These are phyloP conservation scores for Digitonthophagus gazella DNA, from an alignment of 2,888 invertebrate species.

Conservation along the genomic window DNA sequence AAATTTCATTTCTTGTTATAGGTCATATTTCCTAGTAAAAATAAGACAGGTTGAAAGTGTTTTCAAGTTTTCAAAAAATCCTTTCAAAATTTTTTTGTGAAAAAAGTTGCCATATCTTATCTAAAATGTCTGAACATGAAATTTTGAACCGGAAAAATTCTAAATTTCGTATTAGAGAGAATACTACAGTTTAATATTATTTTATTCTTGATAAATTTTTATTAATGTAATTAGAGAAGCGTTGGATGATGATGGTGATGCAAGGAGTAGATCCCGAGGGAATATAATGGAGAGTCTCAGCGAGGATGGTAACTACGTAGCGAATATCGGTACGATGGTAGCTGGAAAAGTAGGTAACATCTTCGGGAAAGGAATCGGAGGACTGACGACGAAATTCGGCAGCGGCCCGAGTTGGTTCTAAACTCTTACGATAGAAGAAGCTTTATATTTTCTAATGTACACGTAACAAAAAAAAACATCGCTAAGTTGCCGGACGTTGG, in stretches of 20 bases:
- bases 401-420: constrained; percentile 85
- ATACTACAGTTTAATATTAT: too few relatives aligned
- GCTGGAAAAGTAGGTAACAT: constrained; percentile 87
- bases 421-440: constrained; percentile 33
- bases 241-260: constrained; percentile 61
- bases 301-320: constrained; percentile 70
- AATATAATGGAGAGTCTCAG: constrained; percentile 63
- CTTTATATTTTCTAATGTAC: constrained; percentile 41
- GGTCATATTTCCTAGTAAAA: too few relatives aligned
- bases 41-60: too few relatives aligned
- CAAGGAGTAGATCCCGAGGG: constrained; percentile 59
- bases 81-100: too few relatives aligned
- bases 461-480: constrained; percentile 29
- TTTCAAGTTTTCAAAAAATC: too few relatives aligned
- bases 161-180: neutral
- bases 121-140: too few relatives aligned
- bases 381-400: constrained; percentile 84
- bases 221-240: constrained; percentile 39
- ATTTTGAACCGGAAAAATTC: too few relatives aligned
- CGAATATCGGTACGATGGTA: constrained; percentile 80
- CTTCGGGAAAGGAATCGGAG: constrained; percentile 87
- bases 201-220: constrained; percentile 22
- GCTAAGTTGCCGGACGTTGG: neutral
- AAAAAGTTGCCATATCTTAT: too few relatives aligned
- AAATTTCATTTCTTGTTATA: too few relatives aligned